Evolutionary conservation across 64 coral and sea anemone species (phyloP).

Genomic region (Montipora cactus): DNA sequence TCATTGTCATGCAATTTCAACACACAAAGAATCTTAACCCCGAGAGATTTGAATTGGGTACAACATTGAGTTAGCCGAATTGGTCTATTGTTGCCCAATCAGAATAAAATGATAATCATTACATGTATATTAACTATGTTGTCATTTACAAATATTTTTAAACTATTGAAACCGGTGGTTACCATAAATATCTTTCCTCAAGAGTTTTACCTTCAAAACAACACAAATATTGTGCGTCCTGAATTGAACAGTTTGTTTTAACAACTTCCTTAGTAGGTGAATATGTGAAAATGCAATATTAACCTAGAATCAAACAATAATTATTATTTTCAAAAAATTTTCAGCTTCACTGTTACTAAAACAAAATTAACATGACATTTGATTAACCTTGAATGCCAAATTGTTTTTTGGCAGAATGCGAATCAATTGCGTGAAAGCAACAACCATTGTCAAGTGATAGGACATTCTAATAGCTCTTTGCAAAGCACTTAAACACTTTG

Average conservation of each 20-base stretch:
- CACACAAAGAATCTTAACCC: too few species aligned
- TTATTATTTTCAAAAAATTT: background rate
- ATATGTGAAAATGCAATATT: background rate
- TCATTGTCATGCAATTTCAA: too few species aligned
- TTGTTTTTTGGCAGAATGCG: background rate
- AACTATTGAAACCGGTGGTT: conserved; percentile 20
- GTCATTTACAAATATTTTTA: conserved; percentile 35
- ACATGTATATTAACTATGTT: background rate
- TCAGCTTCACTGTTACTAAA: background rate
- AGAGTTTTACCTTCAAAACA: background rate
- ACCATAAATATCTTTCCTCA: conserved; percentile 30
- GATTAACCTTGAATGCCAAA: background rate
- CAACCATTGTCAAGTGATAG: too few species aligned
- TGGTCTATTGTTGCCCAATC: background rate
- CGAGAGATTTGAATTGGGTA: too few species aligned
- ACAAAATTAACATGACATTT: background rate
- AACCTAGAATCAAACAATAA: conserved; percentile 16
- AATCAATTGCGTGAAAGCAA: too few species aligned
- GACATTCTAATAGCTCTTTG: too few species aligned
- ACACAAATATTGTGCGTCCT: background rate
- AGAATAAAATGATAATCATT: conserved; percentile 3
- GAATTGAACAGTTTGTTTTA: background rate
- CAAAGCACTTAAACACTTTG: too few species aligned
- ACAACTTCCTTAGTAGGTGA: background rate
- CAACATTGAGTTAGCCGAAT: too few species aligned